These are phyloP conservation scores for Euglossa dilemma DNA, from an alignment of 1,140 invertebrate species.

Conservation along the genomic window DNA sequence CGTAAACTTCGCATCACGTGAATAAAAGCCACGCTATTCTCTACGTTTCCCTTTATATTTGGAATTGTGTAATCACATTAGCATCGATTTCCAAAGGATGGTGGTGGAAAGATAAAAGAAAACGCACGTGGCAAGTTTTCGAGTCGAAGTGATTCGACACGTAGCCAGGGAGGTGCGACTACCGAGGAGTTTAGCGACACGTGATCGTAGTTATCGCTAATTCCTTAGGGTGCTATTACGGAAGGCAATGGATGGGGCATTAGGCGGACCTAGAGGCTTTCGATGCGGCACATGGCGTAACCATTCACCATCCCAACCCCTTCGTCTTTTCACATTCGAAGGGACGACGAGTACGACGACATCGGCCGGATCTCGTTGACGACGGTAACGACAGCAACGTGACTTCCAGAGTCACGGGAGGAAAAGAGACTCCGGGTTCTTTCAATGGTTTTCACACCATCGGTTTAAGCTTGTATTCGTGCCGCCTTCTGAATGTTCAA, in stretches of 20 bases:
- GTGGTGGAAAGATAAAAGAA: neutral
- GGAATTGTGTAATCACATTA: too few species aligned
- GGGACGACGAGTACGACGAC: conserved; percentile 58
- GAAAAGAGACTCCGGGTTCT: conserved; percentile 16
- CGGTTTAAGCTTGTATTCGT: conserved; percentile 32
- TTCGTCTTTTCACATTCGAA: conserved; percentile 62
- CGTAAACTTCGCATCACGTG: neutral
- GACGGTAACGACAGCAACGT: conserved; percentile 72
- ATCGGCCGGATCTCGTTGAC: conserved; percentile 67
- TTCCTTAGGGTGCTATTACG: conserved; percentile 68
- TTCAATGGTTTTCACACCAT: conserved; percentile 51
- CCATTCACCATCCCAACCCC: conserved; percentile 49
- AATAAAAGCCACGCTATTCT: too few species aligned
- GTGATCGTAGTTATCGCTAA: conserved; percentile 71
- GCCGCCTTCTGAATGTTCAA: conserved; percentile 23
- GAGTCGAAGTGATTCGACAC: conserved; percentile 48
- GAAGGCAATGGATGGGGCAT: conserved; percentile 62
- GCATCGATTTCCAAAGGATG: too few species aligned
- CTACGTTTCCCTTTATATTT: too few species aligned
- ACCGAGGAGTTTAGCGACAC: conserved; percentile 59
- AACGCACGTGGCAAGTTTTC: neutral
- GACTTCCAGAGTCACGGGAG: conserved; percentile 52
- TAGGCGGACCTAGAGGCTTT: conserved; percentile 55
- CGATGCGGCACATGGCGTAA: conserved; percentile 59
- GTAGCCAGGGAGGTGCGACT: conserved; percentile 53